These are phyloP conservation scores for Hylomyscus alleni DNA, from an alignment of 2,797 vertebrate genomes.

Conservation along the genomic window DNA sequence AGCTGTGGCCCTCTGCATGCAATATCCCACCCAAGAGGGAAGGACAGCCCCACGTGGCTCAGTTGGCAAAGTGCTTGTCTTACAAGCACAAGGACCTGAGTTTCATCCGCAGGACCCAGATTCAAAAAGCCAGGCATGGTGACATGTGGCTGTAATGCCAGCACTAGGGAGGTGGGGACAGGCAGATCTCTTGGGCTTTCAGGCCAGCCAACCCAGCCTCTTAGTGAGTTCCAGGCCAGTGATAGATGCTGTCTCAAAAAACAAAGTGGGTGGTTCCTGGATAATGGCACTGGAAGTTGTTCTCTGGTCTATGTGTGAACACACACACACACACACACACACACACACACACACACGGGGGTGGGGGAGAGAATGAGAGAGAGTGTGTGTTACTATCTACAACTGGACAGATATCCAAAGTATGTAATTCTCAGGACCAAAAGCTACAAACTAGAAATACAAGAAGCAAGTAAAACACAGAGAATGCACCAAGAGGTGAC, in stretches of 20 bases:
- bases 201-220: not conserved
- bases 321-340: not conserved
- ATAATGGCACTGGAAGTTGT: not conserved
- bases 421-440: not conserved
- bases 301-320: not conserved
- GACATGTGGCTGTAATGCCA: not conserved
- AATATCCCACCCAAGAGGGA: not conserved
- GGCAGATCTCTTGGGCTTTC: not conserved
- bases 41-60: not conserved
- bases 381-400: no score
- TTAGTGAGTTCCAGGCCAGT: not conserved
- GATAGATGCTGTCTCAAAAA: not conserved
- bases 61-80: not conserved
- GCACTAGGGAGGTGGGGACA: not conserved
- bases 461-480: not conserved
- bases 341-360: not conserved
- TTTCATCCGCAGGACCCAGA: not conserved
- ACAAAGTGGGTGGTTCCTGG: not conserved
- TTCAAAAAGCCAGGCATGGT: not conserved
- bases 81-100: not conserved
- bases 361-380: not conserved
- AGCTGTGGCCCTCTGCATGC: not conserved
- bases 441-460: not conserved
- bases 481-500: not conserved
- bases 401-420: not conserved